Base-by-base conservation (phyloP, 2,888 invertebrate species). In the Andrena bicolor region DNA sequence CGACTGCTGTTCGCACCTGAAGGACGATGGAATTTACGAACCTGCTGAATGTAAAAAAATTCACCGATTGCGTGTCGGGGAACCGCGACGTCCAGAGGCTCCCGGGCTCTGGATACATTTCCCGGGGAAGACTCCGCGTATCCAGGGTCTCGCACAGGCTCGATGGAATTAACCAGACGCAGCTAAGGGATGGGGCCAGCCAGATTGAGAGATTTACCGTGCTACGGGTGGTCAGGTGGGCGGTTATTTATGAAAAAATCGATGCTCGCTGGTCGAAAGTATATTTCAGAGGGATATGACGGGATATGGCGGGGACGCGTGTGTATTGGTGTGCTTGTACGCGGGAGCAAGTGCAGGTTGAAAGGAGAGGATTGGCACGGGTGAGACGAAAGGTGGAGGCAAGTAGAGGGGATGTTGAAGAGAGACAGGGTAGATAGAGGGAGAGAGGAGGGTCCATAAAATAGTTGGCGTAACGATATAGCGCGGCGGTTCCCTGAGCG, bases 231-330 rank as follows among this genome's bases (percentile, higher is more conserved):
- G 85, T 66, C 86, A 85, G 90, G 88, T 87, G 89, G 82, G 82
- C 76, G 75, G 90, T 91, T 91, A 91, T 90, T 91, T 90, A 89
- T 90, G 90, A 90, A 90, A 91, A 90, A 91, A 90, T 90, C 91
- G 90, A 91, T 90, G 80, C 56, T 80, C 79, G 68, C 75, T 70
- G 83, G 86, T 87, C 81, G 85, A 85, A 87, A 88, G 86, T 86
- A 90, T 90, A 90, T 90, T 90, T 90, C 86, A 84, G 71, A 82
- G 82, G 76, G 72, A 73, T 56, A 56, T 76, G 70, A 80, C 77
- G 58, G 41, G 66, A 26, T 76, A 71, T 61, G 51, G 69, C 51
- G 74, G 13, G 53, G n/a, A 51, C 7, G 13, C 1, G 51, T 23
- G 48, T 4, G 16, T 5, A 63, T 53, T 23, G n/a, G 51, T 30